Base-by-base conservation (phyloP, 2,113 vertebrate species). In the Falco punctatus region DNA sequence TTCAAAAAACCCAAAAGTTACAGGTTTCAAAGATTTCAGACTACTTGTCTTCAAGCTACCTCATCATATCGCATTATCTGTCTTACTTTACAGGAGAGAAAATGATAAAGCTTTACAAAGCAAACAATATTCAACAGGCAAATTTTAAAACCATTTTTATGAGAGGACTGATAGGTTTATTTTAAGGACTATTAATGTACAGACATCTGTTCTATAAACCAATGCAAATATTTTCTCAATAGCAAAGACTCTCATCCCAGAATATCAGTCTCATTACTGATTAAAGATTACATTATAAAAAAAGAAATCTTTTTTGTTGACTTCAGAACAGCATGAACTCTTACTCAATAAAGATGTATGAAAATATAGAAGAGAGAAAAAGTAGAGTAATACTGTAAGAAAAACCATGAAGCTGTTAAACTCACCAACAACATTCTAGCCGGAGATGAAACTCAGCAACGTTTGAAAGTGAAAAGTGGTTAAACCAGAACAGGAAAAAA, bases 361-460 rank as follows among this genome's bases (percentile, higher is more conserved):
- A 54, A 90, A 84, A 94, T 13, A 78, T 4, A 78, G 33, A 3
- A 86, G 11, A 90, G 54, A 85, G n/a, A 92, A 91, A 78, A 78
- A 62, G 7, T 10, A 69, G 17, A 86, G 11, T 46, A 86, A 81
- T 51, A 72, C 8, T 46, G 16, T 58, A 95, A 69, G 73, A 62
- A 88, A 94, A 92, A 75, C 0, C 17, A 57, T 4, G 22, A 83
- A 75, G 44, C 54, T 87, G 33, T 75, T 88, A 87, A 92, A 87
- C 40, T 96, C 65, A 78, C 62, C 72, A 70, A 79, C 57, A 18
- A 67, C 92, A 83, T 65, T 95, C 73, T 81, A 89, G 17, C 87
- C 7, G 66, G 91, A 96, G 94, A 85, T 72, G 77, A 94, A 94
- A 95, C 69, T 88, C 81, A 64, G 66, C 32, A 70, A 78, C 8